phyloP scores from a whole-genome alignment of 2,888 invertebrate genomes.

The Lymantria dispar region DNA sequence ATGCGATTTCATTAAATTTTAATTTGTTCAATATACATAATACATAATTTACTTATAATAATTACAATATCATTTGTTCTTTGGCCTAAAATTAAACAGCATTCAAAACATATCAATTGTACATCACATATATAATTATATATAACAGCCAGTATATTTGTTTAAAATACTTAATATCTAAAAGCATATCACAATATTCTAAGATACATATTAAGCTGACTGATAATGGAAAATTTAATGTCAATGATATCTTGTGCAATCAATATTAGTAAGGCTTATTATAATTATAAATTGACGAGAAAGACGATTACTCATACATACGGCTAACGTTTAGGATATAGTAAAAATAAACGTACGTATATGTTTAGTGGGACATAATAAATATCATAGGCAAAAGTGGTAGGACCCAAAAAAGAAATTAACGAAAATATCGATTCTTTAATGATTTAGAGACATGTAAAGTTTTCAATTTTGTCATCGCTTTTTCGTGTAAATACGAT shows the following conservation, averaged over 20 bases:
- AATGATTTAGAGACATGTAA: too few species aligned
- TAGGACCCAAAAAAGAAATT: too few species aligned
- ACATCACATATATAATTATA: constrained; percentile 17
- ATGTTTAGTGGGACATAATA: too few species aligned
- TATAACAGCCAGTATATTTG: constrained; percentile 31
- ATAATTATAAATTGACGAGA: neutral
- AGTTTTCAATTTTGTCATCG: too few species aligned
- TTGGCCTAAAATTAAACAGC: constrained; percentile 35
- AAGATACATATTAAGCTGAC: neutral
- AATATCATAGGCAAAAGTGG: too few species aligned
- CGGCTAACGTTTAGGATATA: neutral
- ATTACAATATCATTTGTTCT: constrained; percentile 25
- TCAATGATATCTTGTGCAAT: neutral
- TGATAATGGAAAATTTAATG: neutral
- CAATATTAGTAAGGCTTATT: neutral
- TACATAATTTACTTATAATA: too few species aligned
- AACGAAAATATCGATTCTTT: too few species aligned
- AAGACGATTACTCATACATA: neutral
- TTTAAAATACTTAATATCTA: neutral
- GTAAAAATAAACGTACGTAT: too few species aligned
- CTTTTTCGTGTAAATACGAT: too few species aligned
- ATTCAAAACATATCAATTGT: constrained; percentile 27
- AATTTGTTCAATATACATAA: too few species aligned
- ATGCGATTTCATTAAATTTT: too few species aligned
- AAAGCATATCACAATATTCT: neutral